phyloP scores from a whole-genome alignment of 2,797 vertebrate species.

The Natrix natrix region DNA sequence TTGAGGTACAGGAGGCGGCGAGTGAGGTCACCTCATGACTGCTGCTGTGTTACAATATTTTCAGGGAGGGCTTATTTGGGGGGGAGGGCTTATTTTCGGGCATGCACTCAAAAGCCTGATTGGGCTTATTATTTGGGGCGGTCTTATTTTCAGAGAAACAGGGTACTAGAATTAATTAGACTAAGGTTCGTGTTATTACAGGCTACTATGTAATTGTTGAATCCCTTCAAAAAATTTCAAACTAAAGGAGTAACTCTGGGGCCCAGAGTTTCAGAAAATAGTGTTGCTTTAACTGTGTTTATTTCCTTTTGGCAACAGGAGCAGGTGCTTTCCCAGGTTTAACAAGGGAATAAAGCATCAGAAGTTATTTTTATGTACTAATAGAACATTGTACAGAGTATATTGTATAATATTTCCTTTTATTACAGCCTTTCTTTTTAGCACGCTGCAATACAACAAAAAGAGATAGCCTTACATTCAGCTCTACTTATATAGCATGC shows the following conservation, averaged over 20 bases:
- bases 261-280: not conserved
- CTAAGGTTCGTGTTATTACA: not conserved
- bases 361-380: not conserved
- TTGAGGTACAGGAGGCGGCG: no score
- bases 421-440: not conserved
- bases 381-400: not conserved
- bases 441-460: not conserved
- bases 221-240: not conserved
- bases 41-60: no score
- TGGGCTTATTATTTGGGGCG: no score
- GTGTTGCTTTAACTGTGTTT: not conserved
- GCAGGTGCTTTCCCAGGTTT: not conserved
- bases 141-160: no score
- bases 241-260: not conserved
- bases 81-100: no score
- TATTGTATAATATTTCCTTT: not conserved
- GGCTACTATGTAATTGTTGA: not conserved
- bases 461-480: not conserved
- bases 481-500: not conserved
- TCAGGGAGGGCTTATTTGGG: no score
- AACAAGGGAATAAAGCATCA: not conserved
- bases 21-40: no score
- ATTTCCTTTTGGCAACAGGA: not conserved
- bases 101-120: no score
- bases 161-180: not conserved